phyloP scores from a whole-genome alignment of 2,113 vertebrate genomes.

The Monopterus albus region DNA sequence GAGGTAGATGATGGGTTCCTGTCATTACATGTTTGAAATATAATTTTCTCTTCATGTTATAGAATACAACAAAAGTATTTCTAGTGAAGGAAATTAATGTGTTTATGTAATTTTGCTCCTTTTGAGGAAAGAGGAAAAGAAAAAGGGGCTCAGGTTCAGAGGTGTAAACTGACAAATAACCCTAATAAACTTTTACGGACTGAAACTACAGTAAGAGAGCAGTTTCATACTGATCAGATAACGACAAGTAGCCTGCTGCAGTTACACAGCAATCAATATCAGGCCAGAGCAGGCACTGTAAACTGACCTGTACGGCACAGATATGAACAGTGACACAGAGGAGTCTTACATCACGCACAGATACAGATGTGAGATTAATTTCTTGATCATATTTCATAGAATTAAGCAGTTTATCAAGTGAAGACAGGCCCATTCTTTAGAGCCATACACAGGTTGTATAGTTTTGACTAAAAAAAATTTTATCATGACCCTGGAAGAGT shows the following conservation, averaged over 20 bases:
- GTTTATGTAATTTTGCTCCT: conserved; percentile 12
- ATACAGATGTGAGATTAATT: conserved; percentile 20
- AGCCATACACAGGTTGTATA: background rate
- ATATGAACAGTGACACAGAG: background rate
- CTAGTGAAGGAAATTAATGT: background rate
- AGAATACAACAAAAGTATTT: conserved; percentile 15
- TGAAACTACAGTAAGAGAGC: conserved; percentile 10
- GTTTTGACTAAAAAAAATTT: background rate
- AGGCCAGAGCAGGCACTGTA: conserved; percentile 14
- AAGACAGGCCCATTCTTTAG: background rate
- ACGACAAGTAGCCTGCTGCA: background rate
- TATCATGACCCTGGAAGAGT: too few species aligned
- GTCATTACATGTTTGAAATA: conserved; percentile 33
- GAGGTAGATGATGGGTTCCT: conserved; percentile 30
- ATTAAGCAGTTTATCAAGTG: background rate
- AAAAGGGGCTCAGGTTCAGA: background rate
- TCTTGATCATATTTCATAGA: background rate
- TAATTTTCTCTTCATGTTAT: conserved; percentile 27
- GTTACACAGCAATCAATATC: conserved; percentile 23
- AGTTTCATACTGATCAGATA: conserved; percentile 27
- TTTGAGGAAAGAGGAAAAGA: conserved; percentile 3
- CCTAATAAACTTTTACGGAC: conserved; percentile 20
- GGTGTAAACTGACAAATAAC: background rate
- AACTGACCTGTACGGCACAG: conserved; percentile 8
- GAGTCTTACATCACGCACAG: conserved; percentile 1